Conservation (phyloP, 2,113 vertebrate genomes). For the Deroptyus accipitrinus region DNA sequence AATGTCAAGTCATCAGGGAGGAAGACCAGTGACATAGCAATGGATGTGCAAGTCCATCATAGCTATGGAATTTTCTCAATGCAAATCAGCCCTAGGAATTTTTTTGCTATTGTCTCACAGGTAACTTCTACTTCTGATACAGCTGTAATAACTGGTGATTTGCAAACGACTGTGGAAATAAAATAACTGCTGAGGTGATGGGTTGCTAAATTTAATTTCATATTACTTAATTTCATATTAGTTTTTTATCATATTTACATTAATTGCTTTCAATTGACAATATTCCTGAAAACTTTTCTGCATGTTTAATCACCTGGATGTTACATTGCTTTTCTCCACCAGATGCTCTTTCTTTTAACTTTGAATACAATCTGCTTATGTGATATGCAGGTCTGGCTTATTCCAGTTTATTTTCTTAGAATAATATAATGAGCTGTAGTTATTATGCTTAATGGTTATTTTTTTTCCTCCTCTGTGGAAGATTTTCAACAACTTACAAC, state of each 20-base stretch:
- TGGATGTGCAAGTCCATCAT: neutral
- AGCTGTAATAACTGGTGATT: neutral
- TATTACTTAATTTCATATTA: neutral
- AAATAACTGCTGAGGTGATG: neutral
- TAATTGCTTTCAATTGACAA: neutral
- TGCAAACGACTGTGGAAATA: neutral
- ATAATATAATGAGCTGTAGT: neutral
- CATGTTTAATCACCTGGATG: neutral
- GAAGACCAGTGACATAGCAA: neutral
- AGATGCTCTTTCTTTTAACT: neutral
- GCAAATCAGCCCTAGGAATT: neutral
- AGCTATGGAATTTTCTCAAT: neutral
- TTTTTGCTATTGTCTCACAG: neutral
- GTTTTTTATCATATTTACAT: neutral
- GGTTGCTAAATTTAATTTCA: neutral
- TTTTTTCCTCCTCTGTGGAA: neutral
- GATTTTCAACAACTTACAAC: neutral
- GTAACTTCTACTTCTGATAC: neutral
- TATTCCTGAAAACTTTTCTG: neutral
- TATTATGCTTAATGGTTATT: neutral
- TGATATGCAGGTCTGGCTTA: neutral
- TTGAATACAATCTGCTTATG: neutral
- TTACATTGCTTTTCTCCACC: neutral
- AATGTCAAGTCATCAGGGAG: neutral
- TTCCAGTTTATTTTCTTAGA: neutral